Evolutionary conservation across 2,888 invertebrate genomes (phyloP).

Genomic region (Mellilla xanthometata): DNA sequence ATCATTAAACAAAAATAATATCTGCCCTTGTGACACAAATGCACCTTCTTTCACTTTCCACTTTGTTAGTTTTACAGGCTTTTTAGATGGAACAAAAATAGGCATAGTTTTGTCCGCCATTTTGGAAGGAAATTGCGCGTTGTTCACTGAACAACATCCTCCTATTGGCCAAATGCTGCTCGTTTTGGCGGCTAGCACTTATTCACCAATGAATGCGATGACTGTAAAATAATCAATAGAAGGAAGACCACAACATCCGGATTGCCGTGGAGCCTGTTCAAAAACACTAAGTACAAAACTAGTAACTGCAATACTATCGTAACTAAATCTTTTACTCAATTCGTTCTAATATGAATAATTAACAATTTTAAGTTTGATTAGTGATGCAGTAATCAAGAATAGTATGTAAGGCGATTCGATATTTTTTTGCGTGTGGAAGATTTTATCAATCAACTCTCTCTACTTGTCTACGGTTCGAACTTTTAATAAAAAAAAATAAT

Average conservation of each 20-base stretch:
- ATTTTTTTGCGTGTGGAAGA: too few relatives aligned
- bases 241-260: constrained; percentile 40
- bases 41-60: constrained; percentile 94
- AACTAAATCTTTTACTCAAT: too few relatives aligned
- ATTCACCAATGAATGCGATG: constrained; percentile 54
- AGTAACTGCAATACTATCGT: too few relatives aligned
- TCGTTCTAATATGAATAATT: too few relatives aligned
- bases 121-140: constrained; percentile 80
- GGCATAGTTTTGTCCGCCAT: constrained; percentile 88
- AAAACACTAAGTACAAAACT: too few relatives aligned
- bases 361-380: too few relatives aligned
- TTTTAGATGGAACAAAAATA: constrained; percentile 87
- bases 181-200: constrained; percentile 66
- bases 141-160: constrained; percentile 51
- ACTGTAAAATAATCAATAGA: constrained; percentile 47
- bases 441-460: too few relatives aligned
- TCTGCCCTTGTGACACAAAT: constrained; percentile 90
- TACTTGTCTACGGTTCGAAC: constrained; percentile 9
- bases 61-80: constrained; percentile 91
- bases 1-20: constrained; percentile 91
- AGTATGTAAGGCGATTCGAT: too few relatives aligned
- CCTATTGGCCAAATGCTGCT: constrained; percentile 55
- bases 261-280: constrained; percentile 30
- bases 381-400: too few relatives aligned
- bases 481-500: too few relatives aligned